These are phyloP conservation scores for Etheostoma perlongum DNA, from an alignment of 2,797 vertebrate species.

Conservation along the genomic window DNA sequence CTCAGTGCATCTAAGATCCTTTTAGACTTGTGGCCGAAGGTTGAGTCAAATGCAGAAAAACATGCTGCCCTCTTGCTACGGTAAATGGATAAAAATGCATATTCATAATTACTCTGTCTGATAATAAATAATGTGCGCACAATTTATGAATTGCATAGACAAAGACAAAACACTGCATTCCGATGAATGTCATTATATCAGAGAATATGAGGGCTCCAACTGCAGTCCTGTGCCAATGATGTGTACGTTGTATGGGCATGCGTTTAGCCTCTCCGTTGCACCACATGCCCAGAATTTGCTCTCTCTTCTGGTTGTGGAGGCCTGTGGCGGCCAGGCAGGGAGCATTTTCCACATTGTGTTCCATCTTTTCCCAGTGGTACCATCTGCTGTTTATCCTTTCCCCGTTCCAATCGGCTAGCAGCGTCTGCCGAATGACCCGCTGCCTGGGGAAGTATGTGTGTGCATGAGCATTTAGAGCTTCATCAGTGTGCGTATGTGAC, in stretches of 20 bases:
- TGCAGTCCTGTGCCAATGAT: constrained; percentile 27
- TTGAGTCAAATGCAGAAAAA: constrained; percentile 86
- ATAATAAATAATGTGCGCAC: constrained; percentile 1
- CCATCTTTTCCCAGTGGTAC: constrained; percentile 85
- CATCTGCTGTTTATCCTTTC: constrained; percentile 87
- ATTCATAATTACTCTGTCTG: background rate
- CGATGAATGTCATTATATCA: constrained; percentile 18
- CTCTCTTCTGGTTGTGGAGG: constrained; percentile 71
- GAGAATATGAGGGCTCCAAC: constrained; percentile 7
- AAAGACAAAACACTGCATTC: background rate
- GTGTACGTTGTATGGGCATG: constrained; percentile 41
- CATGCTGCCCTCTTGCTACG: constrained; percentile 86
- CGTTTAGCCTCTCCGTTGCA: constrained; percentile 63
- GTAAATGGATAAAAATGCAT: constrained; percentile 80
- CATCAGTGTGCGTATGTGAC: constrained; percentile 41
- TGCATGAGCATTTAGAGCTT: constrained; percentile 41
- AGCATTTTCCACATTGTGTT: constrained; percentile 83
- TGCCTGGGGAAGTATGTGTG: constrained; percentile 75
- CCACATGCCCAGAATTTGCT: constrained; percentile 73
- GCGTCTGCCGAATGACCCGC: constrained; percentile 80
- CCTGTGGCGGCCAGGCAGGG: constrained; percentile 74
- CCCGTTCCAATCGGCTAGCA: constrained; percentile 74
- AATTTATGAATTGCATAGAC: background rate
- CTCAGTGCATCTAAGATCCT: constrained; percentile 81
- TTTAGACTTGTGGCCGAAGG: constrained; percentile 84